Evolutionary conservation across 92 coral and sea anemone genomes (phyloP).

Genomic region (Porites rus): DNA sequence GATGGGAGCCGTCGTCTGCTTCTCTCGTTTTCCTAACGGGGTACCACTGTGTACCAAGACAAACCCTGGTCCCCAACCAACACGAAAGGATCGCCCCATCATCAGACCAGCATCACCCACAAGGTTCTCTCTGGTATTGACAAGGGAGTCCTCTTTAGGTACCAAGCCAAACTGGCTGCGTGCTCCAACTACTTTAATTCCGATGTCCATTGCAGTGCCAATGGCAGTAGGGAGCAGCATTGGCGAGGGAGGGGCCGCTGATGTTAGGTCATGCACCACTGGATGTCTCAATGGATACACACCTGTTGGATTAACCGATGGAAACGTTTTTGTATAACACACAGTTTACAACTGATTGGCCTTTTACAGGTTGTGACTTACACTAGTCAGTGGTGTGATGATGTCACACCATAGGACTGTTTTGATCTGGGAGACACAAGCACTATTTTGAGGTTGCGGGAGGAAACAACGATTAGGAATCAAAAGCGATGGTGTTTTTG

Average conservation of each 20-base stretch:
- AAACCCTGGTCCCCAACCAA: conserved; percentile 99
- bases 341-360: neutral
- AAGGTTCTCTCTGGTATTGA: conserved; percentile 77
- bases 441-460: too few relatives aligned
- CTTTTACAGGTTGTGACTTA: neutral
- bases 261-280: conserved; percentile 51
- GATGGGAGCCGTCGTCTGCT: conserved; percentile 38
- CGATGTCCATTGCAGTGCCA: conserved; percentile 92
- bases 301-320: conserved; percentile 38
- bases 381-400: too few relatives aligned
- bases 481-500: too few relatives aligned
- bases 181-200: conserved; percentile 90
- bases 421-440: too few relatives aligned
- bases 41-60: conserved; percentile 83
- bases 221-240: conserved; percentile 93
- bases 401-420: too few relatives aligned
- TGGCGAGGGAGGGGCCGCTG: conserved; percentile 73
- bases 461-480: too few relatives aligned
- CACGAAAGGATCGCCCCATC: conserved; percentile 99
- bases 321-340: neutral
- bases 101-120: conserved; percentile 90
- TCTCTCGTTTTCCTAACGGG: conserved; percentile 56
- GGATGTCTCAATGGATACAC: conserved; percentile 62
- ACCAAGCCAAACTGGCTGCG: conserved; percentile 84
- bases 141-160: conserved; percentile 84